Conservation (phyloP, 2,797 vertebrate genomes). For the Natrix natrix region DNA sequence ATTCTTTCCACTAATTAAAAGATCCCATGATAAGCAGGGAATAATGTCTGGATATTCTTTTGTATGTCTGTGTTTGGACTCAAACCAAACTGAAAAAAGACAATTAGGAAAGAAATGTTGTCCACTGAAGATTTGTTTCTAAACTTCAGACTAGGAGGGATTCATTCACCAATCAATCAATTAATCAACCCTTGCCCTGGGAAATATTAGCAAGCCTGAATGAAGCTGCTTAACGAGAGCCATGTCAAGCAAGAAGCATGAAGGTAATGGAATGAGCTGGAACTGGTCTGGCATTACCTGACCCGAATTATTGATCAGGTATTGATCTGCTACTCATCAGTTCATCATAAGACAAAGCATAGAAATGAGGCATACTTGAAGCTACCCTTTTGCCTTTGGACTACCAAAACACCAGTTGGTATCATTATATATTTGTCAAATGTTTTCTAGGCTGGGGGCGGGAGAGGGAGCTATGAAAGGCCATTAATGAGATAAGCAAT, state of each 20-base stretch:
- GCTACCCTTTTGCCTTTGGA: background rate
- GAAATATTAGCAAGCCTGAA: background rate
- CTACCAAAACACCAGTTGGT: background rate
- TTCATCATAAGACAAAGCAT: background rate
- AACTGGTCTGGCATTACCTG: background rate
- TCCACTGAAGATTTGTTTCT: background rate
- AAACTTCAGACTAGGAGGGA: background rate
- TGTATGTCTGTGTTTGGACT: background rate
- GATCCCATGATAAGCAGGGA: background rate
- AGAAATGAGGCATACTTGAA: background rate
- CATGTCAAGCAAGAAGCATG: background rate
- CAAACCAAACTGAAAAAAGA: background rate
- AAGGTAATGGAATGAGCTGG: background rate
- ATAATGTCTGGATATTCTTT: background rate
- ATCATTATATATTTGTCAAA: background rate
- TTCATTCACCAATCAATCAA: background rate
- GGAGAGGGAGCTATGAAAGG: background rate
- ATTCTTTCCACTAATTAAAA: conserved; percentile 1
- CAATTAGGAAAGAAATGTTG: background rate
- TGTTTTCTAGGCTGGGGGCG: background rate
- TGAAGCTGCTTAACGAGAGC: background rate
- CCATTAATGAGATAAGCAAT: background rate
- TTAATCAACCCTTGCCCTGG: background rate
- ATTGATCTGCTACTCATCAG: background rate
- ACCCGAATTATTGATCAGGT: background rate